phyloP scores from a whole-genome alignment of 2,797 vertebrate genomes.

The Diplodus puntazzo region DNA sequence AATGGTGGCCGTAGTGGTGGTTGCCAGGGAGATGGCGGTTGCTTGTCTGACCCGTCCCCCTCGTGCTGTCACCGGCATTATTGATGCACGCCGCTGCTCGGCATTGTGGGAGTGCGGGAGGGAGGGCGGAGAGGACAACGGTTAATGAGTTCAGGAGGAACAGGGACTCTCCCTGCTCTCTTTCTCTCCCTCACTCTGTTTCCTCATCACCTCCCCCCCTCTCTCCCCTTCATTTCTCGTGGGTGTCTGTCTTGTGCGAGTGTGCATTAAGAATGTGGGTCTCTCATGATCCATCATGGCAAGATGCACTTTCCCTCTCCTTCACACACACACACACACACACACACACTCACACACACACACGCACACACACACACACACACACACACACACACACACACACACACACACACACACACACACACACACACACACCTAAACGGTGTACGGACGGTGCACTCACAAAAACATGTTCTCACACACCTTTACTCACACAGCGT shows the following conservation, averaged over 20 bases:
- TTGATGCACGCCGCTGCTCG: constrained; percentile 82
- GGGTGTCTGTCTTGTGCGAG: constrained; percentile 81
- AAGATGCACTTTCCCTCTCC: constrained; percentile 79
- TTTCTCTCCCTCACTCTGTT: constrained; percentile 69
- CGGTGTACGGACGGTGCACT: constrained; percentile 49
- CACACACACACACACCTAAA: constrained; percentile 44
- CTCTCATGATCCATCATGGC: constrained; percentile 82
- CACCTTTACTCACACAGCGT: constrained; percentile 69
- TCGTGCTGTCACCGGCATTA: constrained; percentile 82
- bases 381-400: too few species aligned
- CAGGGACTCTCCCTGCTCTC: constrained; percentile 74
- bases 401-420: constrained; percentile 31
- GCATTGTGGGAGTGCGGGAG: constrained; percentile 82
- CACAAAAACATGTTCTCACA: constrained; percentile 71
- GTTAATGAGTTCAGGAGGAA: constrained; percentile 85
- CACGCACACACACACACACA: constrained; percentile 32
- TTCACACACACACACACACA: constrained; percentile 27
- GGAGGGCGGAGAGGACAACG: constrained; percentile 79
- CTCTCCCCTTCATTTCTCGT: constrained; percentile 80
- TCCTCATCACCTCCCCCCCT: constrained; percentile 61
- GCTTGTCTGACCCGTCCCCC: constrained; percentile 84
- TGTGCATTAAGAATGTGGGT: constrained; percentile 82
- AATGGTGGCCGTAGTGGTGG: constrained; percentile 78
- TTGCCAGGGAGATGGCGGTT: constrained; percentile 83
- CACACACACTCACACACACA: constrained; percentile 30